Evolutionary conservation across 2,797 vertebrate genomes (phyloP).

Genomic region (Coranthus polyacanthus): DNA sequence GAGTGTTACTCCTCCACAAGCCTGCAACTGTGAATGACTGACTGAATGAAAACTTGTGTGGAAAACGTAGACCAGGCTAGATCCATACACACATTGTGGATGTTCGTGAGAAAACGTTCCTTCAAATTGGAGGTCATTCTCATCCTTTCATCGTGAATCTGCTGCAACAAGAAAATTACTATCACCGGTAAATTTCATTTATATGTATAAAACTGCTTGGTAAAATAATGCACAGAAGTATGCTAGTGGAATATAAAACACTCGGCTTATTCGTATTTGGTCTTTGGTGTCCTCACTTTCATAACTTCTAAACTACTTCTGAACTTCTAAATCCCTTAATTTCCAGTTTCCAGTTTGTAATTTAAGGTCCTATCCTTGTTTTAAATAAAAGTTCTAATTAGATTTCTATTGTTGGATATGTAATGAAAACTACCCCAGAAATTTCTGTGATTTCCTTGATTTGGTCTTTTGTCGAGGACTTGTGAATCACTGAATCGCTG

Average conservation of each 20-base stretch:
- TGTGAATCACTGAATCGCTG: slow-evolving; percentile 16
- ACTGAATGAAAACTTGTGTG: neutral
- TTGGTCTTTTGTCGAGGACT: slow-evolving; percentile 21
- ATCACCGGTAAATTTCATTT: neutral
- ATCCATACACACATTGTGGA: neutral
- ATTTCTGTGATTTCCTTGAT: slow-evolving; percentile 39
- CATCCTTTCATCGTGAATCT: neutral
- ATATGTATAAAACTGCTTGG: neutral
- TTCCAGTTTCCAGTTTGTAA: neutral
- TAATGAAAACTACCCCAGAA: neutral
- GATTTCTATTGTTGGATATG: slow-evolving; percentile 10
- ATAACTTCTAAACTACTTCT: neutral
- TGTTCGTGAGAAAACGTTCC: too few relatives aligned
- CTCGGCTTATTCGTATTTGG: neutral
- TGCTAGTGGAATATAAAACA: slow-evolving; percentile 5
- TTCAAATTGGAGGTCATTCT: neutral
- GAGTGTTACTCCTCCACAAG: neutral
- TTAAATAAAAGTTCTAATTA: neutral
- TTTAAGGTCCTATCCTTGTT: slow-evolving; percentile 1
- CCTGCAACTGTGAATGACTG: neutral
- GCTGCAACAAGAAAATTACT: neutral
- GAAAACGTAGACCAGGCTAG: neutral
- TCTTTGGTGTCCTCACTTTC: neutral
- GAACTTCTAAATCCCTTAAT: slow-evolving; percentile 8
- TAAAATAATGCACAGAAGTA: too few relatives aligned